phyloP scores from a whole-genome alignment of 1,140 invertebrate genomes.

The Psix sp. region DNA sequence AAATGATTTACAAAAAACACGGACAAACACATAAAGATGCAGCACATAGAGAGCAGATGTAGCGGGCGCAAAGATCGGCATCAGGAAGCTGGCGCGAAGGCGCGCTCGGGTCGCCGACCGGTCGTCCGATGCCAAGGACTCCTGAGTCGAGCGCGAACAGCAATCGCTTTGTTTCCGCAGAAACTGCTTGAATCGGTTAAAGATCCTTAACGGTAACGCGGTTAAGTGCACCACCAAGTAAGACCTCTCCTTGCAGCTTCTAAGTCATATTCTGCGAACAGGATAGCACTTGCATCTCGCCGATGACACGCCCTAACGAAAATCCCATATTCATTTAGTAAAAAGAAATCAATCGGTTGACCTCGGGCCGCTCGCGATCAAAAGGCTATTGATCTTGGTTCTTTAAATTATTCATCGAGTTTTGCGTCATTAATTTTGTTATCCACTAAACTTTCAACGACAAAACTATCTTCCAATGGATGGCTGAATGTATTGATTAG shows the following conservation, averaged over 20 bases:
- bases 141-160: conserved; percentile 62
- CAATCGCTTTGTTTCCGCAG: conserved; percentile 64
- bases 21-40: too few relatives aligned
- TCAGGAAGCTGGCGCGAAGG: conserved; percentile 55
- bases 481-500: too few relatives aligned
- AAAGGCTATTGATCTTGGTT: too few relatives aligned
- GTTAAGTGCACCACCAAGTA: conserved; percentile 30
- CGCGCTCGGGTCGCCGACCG: conserved; percentile 67
- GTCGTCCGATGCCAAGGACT: conserved; percentile 71
- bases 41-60: conserved; percentile 16
- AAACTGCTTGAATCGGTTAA: conserved; percentile 53
- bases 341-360: too few relatives aligned
- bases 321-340: too few relatives aligned
- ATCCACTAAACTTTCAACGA: too few relatives aligned
- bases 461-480: too few relatives aligned
- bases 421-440: too few relatives aligned
- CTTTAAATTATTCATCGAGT: too few relatives aligned
- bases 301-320: too few relatives aligned
- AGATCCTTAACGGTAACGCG: conserved; percentile 59
- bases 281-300: conserved; percentile 2
- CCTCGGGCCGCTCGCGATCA: too few relatives aligned
- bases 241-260: conserved; percentile 10
- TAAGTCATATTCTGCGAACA: conserved; percentile 2
- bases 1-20: too few relatives aligned
- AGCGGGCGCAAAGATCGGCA: conserved; percentile 37